Base-by-base conservation (phyloP, 2,888 invertebrate genomes). In the Latheticus oryzae region DNA sequence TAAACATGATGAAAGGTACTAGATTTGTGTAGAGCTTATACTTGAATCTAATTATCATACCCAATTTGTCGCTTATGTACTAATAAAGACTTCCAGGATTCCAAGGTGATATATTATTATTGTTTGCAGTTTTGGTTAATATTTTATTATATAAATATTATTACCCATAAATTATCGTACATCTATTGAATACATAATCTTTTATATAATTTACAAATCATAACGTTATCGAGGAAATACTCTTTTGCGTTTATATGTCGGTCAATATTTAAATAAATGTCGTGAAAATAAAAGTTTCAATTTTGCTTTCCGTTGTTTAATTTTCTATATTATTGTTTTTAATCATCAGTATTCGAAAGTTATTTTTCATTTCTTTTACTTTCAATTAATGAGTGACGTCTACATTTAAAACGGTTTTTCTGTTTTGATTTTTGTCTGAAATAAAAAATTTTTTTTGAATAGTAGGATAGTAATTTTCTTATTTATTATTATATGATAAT, bases 301-400 rank as follows among this genome's bases (percentile, higher is more conserved):
- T 47, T 47, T 47, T 35, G 33, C 47, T 47, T 35, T 47, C 47
- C 33, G 23, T 12, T 11, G 24, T 37, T 23, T 38, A 38, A 30
- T 47, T 53, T 38, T 47, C 11, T 23, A 12, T 17, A 15, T 12
- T 11, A 47, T 54, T 54, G 21, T 55, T 28, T 23, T 38, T 32
- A 32, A 47, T 55, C 28, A 40, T 30, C 37, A 45, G 5, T 33
- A 32, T 24, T 55, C 48, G 55, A 55, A 55, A 55, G 55, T 48
- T 24, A 42, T 30, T 52, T 19, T 17, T 9, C 7, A 33, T 52
- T 54, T 45, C 12, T 47, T 51, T 54, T 38, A 54, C 54, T 54
- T 54, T 54, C 54, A 12, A 26, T 45, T 54, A 23, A 51, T 40
- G 38, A 26, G 12, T 11, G 8, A 38, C 30, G 16, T 51, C 40